phyloP scores from a whole-genome alignment of 2,797 vertebrate species.

The Myotis planiceps region DNA sequence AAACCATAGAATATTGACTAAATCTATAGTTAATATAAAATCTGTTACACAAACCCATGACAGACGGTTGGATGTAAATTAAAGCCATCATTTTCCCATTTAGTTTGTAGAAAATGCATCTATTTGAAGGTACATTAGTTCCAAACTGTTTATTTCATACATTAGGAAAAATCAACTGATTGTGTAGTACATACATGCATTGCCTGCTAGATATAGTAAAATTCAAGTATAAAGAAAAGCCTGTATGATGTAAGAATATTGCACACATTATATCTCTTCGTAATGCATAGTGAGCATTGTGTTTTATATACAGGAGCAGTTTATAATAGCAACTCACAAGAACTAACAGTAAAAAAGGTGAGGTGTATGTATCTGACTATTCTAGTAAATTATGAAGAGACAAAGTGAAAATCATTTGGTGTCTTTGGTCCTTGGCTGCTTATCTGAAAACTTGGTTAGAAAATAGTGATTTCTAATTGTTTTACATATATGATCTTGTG shows the following conservation, averaged over 20 bases:
- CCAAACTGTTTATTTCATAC: conserved; percentile 48
- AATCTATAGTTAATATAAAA: conserved; percentile 51
- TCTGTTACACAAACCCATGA: conserved; percentile 44
- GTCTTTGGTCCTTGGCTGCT: background rate
- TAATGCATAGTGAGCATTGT: background rate
- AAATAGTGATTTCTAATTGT: background rate
- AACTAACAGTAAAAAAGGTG: background rate
- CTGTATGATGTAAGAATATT: background rate
- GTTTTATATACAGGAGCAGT: background rate
- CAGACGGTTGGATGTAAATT: conserved; percentile 64
- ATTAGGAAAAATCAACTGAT: conserved; percentile 22
- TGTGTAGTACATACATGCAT: background rate
- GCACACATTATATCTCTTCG: background rate
- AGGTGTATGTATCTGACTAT: background rate
- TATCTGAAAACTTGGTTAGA: background rate
- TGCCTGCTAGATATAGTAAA: background rate
- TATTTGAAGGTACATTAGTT: conserved; percentile 59
- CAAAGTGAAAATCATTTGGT: background rate
- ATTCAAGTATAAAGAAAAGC: background rate
- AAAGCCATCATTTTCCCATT: conserved; percentile 32
- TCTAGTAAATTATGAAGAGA: background rate
- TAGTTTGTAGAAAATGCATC: conserved; percentile 9
- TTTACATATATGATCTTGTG: background rate
- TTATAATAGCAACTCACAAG: background rate
- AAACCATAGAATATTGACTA: conserved; percentile 58